Base-by-base conservation (phyloP, 1,140 invertebrate genomes). In the Macrobrachium rosenbergii region DNA sequence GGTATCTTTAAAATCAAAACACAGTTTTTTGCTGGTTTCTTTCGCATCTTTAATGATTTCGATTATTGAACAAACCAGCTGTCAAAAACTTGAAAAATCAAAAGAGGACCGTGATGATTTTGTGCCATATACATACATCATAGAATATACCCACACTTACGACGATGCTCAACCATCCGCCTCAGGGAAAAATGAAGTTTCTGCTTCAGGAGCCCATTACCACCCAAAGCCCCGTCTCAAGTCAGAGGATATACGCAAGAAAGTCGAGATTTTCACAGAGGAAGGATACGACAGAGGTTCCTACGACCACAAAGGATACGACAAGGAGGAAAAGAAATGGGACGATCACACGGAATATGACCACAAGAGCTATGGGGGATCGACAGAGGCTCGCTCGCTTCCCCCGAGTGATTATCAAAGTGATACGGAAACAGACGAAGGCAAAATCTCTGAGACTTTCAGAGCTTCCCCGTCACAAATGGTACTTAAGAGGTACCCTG, bases 281-380 rank as follows among this genome's bases (percentile, higher is more conserved):
- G 82, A 88, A 45, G 87, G 87, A 52, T 88, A 88, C 64, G 87
- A 88, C 60, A 60, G 87, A 19, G 87, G 87, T 10, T 69, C 79
- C n/a, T 88, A 88, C 80, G 80, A 88, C 60, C 87, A 88, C 60
- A 75, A 58, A 76, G 87, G 87, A 12, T 88, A 82, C 62, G 80
- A 83, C 19, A 82, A 82, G 59, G 59, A 60, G 37, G 82, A 63
- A 5, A 83, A 78, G 8, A 67, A 62, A 7, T 88, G 80, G 80
- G 60, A 83, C 43, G 77, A 88, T 45, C 58, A 77, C 72, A 60
- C 67, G 28, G 52, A 82, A 10, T 67, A 82, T 23, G 76, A 82
- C n/a, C 80, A 88, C 63, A 69, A 63, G 37, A 82, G 19, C 64
- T 82, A 83, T 16, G 87, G 80, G 0, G 87, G 87, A 3, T 69